Percentiles rank a stretch among this genome's conserved stretches.
phyloP scores from a whole-genome alignment of 1,140 invertebrate genomes.

The Panagrolaimus sp. region DNA sequence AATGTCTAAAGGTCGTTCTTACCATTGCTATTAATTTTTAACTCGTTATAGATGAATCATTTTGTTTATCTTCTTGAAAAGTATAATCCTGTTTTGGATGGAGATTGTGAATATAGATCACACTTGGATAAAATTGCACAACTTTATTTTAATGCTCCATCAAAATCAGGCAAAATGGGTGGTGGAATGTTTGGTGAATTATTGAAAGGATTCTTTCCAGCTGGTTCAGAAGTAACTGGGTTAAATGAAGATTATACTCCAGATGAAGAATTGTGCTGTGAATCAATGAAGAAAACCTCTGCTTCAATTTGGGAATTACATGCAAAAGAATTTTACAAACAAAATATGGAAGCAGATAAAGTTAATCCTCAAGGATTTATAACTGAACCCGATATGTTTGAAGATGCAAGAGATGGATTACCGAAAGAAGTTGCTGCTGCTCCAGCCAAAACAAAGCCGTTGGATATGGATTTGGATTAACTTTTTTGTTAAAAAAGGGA shows the following conservation, averaged over 20 bases:
- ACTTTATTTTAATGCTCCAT: background rate
- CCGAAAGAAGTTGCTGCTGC: background rate
- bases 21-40: too few relatives aligned
- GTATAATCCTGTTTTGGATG: background rate
- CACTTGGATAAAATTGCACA: background rate
- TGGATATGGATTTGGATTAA: slow-evolving; percentile 15
- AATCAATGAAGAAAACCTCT: background rate
- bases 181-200: background rate
- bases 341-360: background rate
- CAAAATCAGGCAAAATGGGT: background rate
- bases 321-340: background rate
- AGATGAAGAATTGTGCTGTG: background rate
- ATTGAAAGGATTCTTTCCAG: background rate
- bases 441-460: too few relatives aligned
- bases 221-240: background rate
- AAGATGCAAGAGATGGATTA: too few relatives aligned
- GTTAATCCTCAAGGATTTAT: background rate
- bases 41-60: background rate
- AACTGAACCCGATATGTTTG: background rate
- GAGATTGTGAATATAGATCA: background rate
- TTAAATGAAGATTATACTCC: background rate
- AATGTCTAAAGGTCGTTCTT: too few relatives aligned
- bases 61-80: slow-evolving; percentile 8
- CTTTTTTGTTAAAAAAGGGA: background rate
- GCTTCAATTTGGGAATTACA: background rate